Percentiles rank a stretch among this genome's conserved stretches.
Evolutionary conservation across 2,797 vertebrate genomes (phyloP).

Genomic region (Gymnoscopelus braueri): DNA sequence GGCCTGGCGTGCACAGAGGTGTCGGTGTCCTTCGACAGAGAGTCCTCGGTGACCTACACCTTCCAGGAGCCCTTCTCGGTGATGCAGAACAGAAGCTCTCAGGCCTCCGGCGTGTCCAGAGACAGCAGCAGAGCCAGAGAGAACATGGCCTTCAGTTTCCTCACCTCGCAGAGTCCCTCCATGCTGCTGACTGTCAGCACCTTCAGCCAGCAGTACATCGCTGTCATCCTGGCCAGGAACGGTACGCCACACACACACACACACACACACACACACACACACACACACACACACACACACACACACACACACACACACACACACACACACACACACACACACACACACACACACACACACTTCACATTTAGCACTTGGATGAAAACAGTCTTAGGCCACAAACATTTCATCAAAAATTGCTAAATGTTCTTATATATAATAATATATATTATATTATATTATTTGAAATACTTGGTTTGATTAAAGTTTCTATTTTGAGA

Average conservation of each 20-base stretch:
- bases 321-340: too few species aligned
- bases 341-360: too few species aligned
- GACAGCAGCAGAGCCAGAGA: slow-evolving; percentile 87
- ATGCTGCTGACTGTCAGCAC: slow-evolving; percentile 91
- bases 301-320: too few species aligned
- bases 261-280: too few species aligned
- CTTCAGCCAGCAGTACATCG: slow-evolving; percentile 90
- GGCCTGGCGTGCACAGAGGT: slow-evolving; percentile 82
- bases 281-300: too few species aligned
- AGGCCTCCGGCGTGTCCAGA: slow-evolving; percentile 85
- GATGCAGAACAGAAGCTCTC: slow-evolving; percentile 87
- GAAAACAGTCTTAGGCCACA: too few species aligned
- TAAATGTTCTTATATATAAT: too few species aligned
- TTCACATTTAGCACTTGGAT: too few species aligned
- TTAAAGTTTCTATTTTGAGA: too few species aligned
- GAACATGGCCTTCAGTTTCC: slow-evolving; percentile 90
- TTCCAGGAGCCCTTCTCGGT: slow-evolving; percentile 97
- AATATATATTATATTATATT: too few species aligned
- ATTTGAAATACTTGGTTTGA: too few species aligned
- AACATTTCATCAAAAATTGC: too few species aligned
- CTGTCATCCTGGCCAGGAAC: slow-evolving; percentile 90
- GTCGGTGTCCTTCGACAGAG: slow-evolving; percentile 91
- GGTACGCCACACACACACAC: slow-evolving; percentile 74
- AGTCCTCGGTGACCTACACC: slow-evolving; percentile 90
- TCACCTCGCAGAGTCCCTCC: slow-evolving; percentile 88